Evolutionary conservation across 2,113 vertebrate genomes (phyloP).

Genomic region (Pseudopodoces humilis): DNA sequence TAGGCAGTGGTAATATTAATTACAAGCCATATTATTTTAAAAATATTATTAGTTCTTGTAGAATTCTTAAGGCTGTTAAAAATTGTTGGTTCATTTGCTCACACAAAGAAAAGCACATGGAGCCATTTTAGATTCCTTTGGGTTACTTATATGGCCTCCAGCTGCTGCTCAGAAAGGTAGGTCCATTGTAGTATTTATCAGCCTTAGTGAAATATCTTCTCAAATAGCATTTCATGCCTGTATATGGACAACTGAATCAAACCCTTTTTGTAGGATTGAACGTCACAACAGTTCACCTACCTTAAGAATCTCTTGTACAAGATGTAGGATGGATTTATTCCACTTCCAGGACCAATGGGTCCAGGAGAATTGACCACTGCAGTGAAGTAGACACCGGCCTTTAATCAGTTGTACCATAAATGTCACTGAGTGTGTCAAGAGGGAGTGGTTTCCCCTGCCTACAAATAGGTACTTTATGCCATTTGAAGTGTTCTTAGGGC

Average conservation of each 20-base stretch:
- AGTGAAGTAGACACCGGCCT: background rate
- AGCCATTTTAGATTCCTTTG: background rate
- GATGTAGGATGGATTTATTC: background rate
- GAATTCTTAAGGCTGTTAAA: background rate
- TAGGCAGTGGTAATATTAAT: background rate
- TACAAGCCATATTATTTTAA: background rate
- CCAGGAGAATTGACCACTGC: background rate
- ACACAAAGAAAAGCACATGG: background rate
- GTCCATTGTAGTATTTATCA: background rate
- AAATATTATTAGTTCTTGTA: background rate
- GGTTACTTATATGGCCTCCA: background rate
- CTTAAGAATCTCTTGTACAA: background rate
- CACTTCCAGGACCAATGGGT: background rate
- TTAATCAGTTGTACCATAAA: background rate
- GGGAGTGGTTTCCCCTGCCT: background rate
- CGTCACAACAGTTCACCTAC: background rate
- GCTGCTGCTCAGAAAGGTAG: background rate
- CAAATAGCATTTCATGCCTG: background rate
- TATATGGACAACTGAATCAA: background rate
- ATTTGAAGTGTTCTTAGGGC: background rate
- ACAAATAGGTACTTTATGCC: background rate
- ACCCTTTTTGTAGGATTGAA: background rate
- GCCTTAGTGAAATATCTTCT: background rate
- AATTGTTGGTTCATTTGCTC: background rate
- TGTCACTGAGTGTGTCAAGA: background rate